Conservation (phyloP, 2,113 vertebrate species). For the Saccopteryx bilineata region DNA sequence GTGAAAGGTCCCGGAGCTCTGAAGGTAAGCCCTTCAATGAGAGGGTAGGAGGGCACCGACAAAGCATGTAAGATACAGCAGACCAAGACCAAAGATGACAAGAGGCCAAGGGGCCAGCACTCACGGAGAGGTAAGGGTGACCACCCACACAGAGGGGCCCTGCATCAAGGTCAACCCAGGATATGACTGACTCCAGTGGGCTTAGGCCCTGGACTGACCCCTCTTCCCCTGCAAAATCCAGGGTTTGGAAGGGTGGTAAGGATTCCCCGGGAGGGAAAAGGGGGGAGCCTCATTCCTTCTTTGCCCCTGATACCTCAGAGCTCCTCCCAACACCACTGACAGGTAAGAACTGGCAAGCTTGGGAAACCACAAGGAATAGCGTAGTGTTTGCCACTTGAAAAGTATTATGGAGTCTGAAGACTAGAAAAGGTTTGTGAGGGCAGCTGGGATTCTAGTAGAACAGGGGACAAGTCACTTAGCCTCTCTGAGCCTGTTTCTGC, state of each 20-base stretch:
- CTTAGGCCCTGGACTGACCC: neutral
- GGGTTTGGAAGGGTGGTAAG: neutral
- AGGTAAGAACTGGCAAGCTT: neutral
- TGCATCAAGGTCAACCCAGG: neutral
- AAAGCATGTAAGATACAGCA: neutral
- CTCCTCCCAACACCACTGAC: neutral
- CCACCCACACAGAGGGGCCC: neutral
- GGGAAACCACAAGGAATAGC: neutral
- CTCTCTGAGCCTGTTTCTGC: neutral
- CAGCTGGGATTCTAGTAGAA: neutral
- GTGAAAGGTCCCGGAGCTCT: neutral
- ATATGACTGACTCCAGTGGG: neutral
- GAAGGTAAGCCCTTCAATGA: neutral
- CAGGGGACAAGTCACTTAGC: neutral
- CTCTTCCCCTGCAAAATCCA: neutral
- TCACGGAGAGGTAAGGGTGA: neutral
- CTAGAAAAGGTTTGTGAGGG: neutral
- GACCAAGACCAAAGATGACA: neutral
- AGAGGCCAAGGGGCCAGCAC: neutral
- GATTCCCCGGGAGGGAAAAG: neutral
- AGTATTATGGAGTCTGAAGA: neutral
- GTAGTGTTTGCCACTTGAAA: neutral
- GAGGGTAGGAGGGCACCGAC: neutral
- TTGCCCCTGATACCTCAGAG: neutral
- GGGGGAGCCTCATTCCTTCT: neutral